A percentile compares a stretch with the other conserved stretches of the same genome.
Evolutionary conservation across 1,140 invertebrate genomes (phyloP).

Genomic region (Bombus polaris): DNA sequence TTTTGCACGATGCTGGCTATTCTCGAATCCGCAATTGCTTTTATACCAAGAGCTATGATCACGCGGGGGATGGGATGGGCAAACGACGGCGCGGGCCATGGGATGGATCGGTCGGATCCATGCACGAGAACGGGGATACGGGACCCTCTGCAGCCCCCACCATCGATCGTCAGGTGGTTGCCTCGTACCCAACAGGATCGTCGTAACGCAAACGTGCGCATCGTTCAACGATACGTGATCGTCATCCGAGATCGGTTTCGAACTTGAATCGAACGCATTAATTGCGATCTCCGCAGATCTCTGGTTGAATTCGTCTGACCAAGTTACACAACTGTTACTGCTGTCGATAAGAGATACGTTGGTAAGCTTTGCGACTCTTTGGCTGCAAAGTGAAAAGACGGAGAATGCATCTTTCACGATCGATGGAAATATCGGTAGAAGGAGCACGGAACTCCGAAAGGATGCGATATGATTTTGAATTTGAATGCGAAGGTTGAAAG

Average conservation of each 20-base stretch:
- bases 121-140: constrained; percentile 53
- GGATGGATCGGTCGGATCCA: constrained; percentile 61
- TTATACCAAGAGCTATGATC: constrained; percentile 72
- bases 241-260: constrained; percentile 58
- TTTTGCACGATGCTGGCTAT: constrained; percentile 63
- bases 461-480: too few species aligned
- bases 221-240: constrained; percentile 75
- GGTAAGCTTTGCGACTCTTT: background rate
- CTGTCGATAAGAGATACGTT: background rate
- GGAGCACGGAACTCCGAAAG: too few species aligned
- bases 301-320: constrained; percentile 41
- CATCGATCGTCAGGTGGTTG: constrained; percentile 51
- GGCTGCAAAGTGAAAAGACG: background rate
- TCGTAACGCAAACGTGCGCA: constrained; percentile 69
- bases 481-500: background rate
- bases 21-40: constrained; percentile 72
- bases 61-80: constrained; percentile 55
- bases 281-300: constrained; percentile 66
- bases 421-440: too few species aligned
- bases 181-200: constrained; percentile 57
- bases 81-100: constrained; percentile 42
- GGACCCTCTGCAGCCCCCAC: constrained; percentile 56
- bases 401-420: background rate
- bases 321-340: background rate
- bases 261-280: constrained; percentile 73